Conservation (phyloP, 2,113 vertebrate species). For the Empidonax traillii region DNA sequence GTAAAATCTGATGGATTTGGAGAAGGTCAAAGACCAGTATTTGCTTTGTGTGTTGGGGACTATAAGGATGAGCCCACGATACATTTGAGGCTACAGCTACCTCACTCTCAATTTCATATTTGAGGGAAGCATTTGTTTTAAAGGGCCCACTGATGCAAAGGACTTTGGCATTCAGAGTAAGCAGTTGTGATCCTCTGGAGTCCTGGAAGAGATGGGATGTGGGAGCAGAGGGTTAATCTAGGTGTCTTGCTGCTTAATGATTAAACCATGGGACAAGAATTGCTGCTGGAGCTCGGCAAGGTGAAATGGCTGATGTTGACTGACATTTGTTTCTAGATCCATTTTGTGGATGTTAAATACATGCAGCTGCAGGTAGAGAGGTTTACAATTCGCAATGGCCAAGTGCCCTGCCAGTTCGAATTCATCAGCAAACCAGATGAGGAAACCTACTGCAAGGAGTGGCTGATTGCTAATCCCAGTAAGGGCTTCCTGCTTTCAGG, state of each 20-base stretch:
- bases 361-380: conserved; percentile 88
- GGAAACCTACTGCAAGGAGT: conserved; percentile 86
- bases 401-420: conserved; percentile 94
- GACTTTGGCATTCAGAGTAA: background rate
- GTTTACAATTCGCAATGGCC: conserved; percentile 86
- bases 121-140: background rate
- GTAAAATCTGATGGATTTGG: background rate
- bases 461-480: conserved; percentile 87
- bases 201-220: background rate
- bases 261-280: background rate
- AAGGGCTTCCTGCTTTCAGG: conserved; percentile 92
- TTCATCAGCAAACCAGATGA: conserved; percentile 94
- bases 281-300: background rate
- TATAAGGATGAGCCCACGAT: background rate
- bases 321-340: conserved; percentile 77
- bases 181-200: background rate
- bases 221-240: background rate
- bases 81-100: background rate
- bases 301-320: background rate
- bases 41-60: background rate
- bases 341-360: conserved; percentile 90
- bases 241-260: background rate
- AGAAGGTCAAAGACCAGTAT: background rate
- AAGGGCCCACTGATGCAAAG: background rate
- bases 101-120: background rate